Evolutionary conservation across 2,797 vertebrate genomes (phyloP).

Genomic region (Lophius americanus): DNA sequence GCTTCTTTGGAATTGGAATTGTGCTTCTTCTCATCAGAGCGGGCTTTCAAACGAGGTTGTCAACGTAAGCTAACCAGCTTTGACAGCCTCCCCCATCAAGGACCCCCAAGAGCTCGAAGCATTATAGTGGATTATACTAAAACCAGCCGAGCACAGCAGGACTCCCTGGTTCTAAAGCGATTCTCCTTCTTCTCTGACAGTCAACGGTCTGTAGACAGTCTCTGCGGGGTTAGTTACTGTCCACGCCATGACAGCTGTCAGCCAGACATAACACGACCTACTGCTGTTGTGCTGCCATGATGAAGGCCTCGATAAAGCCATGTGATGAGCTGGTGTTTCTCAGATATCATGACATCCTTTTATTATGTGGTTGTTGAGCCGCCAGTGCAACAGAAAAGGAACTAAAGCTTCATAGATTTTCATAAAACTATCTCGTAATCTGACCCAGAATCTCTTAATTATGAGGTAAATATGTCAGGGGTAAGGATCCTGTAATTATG

Average conservation of each 20-base stretch:
- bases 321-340: background rate
- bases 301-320: constrained; percentile 1
- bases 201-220: constrained; percentile 13
- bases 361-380: background rate
- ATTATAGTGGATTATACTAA: constrained; percentile 59
- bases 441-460: no score
- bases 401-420: background rate
- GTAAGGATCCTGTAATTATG: no score
- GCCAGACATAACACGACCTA: background rate
- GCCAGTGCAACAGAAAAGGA: background rate
- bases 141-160: constrained; percentile 52
- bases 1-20: background rate
- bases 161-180: constrained; percentile 36
- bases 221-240: constrained; percentile 23
- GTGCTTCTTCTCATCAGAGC: constrained; percentile 10
- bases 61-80: constrained; percentile 39
- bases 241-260: constrained; percentile 22
- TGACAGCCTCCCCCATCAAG: constrained; percentile 41
- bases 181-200: constrained; percentile 37
- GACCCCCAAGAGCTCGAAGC: constrained; percentile 32
- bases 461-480: no score
- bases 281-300: background rate
- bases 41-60: constrained; percentile 36
- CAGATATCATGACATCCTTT: background rate
- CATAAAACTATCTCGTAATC: no score